phyloP scores from a whole-genome alignment of 2,113 vertebrate species.

The Helogale parvula region DNA sequence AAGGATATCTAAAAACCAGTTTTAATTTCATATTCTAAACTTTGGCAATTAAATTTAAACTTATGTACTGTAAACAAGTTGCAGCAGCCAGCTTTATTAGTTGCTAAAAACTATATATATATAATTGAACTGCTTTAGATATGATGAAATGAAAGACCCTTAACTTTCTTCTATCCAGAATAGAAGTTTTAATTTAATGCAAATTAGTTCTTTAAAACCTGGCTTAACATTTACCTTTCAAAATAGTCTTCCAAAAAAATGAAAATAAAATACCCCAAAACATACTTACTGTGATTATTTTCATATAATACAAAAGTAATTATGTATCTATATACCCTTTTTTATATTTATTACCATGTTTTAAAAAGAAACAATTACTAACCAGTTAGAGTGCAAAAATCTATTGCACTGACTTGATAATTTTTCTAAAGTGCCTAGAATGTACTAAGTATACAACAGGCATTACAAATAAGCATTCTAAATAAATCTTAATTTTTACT shows the following conservation, averaged over 20 bases:
- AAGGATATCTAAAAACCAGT: background rate
- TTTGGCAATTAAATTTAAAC: background rate
- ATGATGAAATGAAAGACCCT: background rate
- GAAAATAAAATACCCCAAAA: background rate
- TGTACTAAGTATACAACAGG: background rate
- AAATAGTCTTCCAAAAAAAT: conserved; percentile 23
- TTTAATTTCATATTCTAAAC: conserved; percentile 1
- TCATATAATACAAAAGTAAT: background rate
- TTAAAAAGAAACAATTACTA: conserved; percentile 12
- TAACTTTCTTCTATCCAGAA: background rate
- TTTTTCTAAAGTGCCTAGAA: conserved; percentile 14
- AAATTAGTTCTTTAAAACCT: conserved; percentile 1
- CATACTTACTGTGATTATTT: background rate
- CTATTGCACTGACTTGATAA: background rate
- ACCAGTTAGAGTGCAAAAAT: background rate
- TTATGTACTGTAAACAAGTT: background rate
- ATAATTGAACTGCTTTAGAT: background rate
- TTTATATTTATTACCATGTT: background rate
- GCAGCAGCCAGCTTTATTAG: background rate
- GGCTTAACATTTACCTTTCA: background rate
- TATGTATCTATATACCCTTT: background rate
- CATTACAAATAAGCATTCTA: conserved; percentile 29
- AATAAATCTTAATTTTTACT: conserved; percentile 30
- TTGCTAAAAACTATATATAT: background rate
- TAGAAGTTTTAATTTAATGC: background rate